These are phyloP conservation scores for Phalacrocorax brasilianus DNA, from an alignment of 2,113 vertebrate species.

Conservation along the genomic window DNA sequence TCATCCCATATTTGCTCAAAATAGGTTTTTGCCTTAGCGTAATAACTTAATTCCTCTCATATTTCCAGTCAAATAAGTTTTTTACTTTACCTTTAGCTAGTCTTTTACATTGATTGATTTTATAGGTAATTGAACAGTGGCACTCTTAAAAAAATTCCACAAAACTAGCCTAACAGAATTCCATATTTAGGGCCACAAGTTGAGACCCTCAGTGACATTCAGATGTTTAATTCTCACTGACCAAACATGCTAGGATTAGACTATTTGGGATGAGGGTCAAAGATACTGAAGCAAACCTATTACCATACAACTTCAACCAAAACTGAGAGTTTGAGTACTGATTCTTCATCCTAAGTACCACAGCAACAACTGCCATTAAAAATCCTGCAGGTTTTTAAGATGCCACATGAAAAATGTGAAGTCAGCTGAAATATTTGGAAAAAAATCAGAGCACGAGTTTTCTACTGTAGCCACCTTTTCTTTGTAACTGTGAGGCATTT, in stretches of 20 bases:
- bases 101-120: background rate
- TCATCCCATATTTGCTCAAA: background rate
- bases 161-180: background rate
- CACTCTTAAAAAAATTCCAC: background rate
- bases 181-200: background rate
- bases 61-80: background rate
- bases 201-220: background rate
- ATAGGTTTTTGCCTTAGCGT: background rate
- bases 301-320: background rate
- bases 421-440: background rate
- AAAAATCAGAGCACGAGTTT: background rate
- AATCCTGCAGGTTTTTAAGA: background rate
- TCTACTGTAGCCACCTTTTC: background rate
- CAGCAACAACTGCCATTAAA: background rate
- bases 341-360: background rate
- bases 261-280: background rate
- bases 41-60: background rate
- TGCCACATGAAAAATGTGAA: background rate
- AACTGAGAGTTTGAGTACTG: background rate
- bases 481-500: background rate
- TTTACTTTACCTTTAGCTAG: background rate
- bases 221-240: background rate
- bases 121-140: fast-evolving
- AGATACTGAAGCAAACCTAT: background rate
- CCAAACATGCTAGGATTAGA: background rate